Percentiles rank a stretch among this genome's conserved stretches.
phyloP scores from a whole-genome alignment of 2,797 vertebrate species.

The Pyrrhura leucotis region DNA sequence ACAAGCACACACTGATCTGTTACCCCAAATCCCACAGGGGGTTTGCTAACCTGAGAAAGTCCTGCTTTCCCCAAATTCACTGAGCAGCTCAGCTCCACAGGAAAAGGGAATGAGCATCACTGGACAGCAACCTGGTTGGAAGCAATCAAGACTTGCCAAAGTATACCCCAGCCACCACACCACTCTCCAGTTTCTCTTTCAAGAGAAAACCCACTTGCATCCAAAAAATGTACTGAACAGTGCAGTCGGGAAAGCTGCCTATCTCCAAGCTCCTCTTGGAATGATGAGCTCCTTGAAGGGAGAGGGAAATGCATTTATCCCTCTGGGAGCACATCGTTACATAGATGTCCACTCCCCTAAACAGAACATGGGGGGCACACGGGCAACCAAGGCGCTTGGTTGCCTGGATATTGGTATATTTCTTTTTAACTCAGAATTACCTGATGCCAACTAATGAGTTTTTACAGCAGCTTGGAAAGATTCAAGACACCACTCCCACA shows the following conservation, averaged over 20 bases:
- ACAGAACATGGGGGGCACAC: fast-evolving
- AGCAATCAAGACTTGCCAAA: neutral
- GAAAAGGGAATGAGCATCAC: neutral
- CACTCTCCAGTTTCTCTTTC: neutral
- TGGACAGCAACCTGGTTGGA: neutral
- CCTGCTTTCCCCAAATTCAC: neutral
- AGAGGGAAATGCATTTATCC: neutral
- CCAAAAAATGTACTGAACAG: neutral
- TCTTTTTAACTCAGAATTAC: neutral
- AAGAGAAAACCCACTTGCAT: neutral
- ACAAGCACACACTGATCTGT: neutral
- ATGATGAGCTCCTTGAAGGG: fast-evolving
- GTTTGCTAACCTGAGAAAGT: neutral
- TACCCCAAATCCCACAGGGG: neutral
- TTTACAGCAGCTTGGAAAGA: neutral
- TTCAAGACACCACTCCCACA: neutral
- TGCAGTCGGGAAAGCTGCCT: neutral
- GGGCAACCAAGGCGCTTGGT: neutral
- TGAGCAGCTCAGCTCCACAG: neutral
- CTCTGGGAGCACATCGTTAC: neutral
- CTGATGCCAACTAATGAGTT: neutral
- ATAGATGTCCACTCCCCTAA: neutral
- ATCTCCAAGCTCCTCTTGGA: neutral
- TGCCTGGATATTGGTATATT: neutral
- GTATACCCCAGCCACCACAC: fast-evolving